A percentile compares a stretch with the other conserved stretches of the same genome.
These are phyloP conservation scores for Cochlearius cochlearius DNA, from an alignment of 2,113 vertebrate species.

Conservation along the genomic window DNA sequence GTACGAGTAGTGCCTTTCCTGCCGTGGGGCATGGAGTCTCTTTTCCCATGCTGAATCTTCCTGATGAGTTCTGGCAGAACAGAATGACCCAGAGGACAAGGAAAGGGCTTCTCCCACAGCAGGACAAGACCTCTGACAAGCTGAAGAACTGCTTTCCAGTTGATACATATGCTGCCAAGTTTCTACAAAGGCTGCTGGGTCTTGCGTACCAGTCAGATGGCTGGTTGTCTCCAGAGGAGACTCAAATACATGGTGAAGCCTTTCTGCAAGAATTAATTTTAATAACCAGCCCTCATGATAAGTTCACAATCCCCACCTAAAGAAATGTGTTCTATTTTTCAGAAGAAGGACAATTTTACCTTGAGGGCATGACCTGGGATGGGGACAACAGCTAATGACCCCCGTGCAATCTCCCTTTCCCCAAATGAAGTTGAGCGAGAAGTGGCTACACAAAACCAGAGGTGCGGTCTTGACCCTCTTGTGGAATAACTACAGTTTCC, in stretches of 20 bases:
- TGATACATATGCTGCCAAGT: neutral
- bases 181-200: neutral
- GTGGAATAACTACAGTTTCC: neutral
- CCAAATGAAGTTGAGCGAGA: neutral
- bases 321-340: neutral
- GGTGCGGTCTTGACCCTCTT: neutral
- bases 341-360: neutral
- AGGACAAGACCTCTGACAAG: neutral
- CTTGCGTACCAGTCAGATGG: neutral
- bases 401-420: neutral
- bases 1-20: neutral
- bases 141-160: neutral
- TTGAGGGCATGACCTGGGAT: neutral
- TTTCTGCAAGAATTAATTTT: neutral
- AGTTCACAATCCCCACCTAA: rapidly evolving
- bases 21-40: neutral
- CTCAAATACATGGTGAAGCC: neutral
- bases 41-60: neutral
- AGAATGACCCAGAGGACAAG: neutral
- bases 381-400: neutral
- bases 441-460: neutral
- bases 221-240: neutral
- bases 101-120: neutral
- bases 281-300: neutral
- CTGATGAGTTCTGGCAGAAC: neutral